Evolutionary conservation across 2,113 vertebrate species (phyloP), one percentile per base, ranked within the genome.

Genomic region (Myrmophylax atrothorax): DNA sequence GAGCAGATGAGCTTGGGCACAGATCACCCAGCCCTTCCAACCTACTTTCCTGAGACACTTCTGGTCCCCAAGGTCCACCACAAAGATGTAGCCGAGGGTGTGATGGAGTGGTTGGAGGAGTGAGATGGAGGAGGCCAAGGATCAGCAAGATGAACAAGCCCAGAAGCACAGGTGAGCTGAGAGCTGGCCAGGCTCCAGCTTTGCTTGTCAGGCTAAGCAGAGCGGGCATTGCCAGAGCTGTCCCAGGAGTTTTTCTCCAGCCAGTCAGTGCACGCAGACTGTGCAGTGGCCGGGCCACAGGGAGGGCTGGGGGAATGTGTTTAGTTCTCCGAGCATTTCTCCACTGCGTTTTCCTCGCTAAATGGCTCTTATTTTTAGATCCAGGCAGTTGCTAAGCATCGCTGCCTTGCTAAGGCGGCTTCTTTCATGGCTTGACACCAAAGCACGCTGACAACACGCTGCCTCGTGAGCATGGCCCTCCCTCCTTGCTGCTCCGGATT

Each of bases 331-430:
- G 1, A 96, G 94, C 94, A 90, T 96, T 90, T 93, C 94, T 97
- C 82, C n/a, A 42, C 95, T 90, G 96, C 95, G 37, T 93, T 97
- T 95, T 93, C 90, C 83, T 93, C 5, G 23, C 87, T 97, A 97
- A 97, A 96, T 96, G 96, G 96, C 93, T 96, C 96, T 96, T 97
- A 97, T 97, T 97, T 97, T 97, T 97, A 97, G 96, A 94, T 84
- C 72, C 93, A 93, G 88, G 93, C 96, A 97, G 96, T 97, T 97
- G 96, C 96, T 97, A 97, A 96, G 96, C 96, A 97, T 97, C 93
- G 44, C 94, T 96, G 93, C 96, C 92, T 96, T 20, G 6, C 92
- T 92, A 68, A 94, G 92, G 96, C 90, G 23, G 90, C 92, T 94
- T 94, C 93, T 96, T 96, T 95, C 94, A 95, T 96, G 94, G 94